These are phyloP conservation scores for Melanerpes formicivorus DNA, from an alignment of 2,113 vertebrate species.

Conservation along the genomic window DNA sequence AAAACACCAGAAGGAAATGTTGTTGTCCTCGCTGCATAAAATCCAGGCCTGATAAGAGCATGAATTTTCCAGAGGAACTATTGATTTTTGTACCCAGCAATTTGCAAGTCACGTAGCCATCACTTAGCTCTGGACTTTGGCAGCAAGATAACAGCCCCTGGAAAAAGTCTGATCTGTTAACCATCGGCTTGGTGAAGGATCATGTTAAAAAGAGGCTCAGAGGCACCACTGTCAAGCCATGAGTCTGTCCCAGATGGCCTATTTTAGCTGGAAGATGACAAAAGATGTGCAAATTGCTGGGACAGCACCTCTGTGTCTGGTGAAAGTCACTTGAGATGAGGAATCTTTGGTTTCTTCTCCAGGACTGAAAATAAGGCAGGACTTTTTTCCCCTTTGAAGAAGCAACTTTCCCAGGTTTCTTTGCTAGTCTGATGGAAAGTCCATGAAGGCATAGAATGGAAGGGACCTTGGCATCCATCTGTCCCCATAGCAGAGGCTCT, in stretches of 20 bases:
- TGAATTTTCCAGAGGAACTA: neutral
- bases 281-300: neutral
- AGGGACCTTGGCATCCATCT: too few species aligned
- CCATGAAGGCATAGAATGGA: neutral
- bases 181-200: neutral
- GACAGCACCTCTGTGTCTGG: neutral
- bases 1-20: neutral
- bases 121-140: constrained; percentile 13
- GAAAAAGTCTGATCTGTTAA: constrained; percentile 25
- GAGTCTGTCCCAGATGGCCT: neutral
- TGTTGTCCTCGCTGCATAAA: neutral
- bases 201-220: constrained; percentile 3
- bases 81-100: neutral
- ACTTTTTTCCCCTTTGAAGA: neutral
- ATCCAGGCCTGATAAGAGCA: neutral
- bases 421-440: neutral
- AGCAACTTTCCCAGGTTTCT: neutral
- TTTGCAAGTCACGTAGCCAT: neutral
- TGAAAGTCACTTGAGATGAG: neutral
- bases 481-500: too few species aligned
- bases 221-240: neutral
- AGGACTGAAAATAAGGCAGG: neutral
- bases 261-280: neutral
- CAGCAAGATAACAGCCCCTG: constrained; percentile 1
- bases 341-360: neutral